Evolutionary conservation across 2,797 vertebrate genomes (phyloP).

Genomic region (Trachurus trachurus): DNA sequence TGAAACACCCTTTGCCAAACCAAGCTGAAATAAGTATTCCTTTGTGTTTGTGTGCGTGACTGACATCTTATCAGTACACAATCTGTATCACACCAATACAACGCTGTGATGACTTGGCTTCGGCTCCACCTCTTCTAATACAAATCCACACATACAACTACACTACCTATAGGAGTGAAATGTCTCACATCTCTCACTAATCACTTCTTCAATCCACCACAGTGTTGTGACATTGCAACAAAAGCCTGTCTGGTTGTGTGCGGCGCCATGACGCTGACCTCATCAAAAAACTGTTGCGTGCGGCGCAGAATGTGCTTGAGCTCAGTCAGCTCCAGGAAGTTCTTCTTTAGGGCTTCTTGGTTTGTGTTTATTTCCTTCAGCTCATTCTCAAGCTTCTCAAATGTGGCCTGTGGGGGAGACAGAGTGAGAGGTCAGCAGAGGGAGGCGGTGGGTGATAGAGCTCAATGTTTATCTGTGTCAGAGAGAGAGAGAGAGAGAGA

Average conservation of each 20-base stretch:
- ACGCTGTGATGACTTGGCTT: not conserved
- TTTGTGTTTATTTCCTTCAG: constrained; percentile 99
- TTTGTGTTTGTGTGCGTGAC: constrained; percentile 5
- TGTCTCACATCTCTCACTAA: not conserved
- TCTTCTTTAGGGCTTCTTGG: constrained; percentile 97
- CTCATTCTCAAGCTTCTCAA: constrained; percentile 98
- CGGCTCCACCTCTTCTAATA: not conserved
- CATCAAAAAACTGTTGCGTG: constrained; percentile 98
- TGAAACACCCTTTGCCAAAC: constrained; percentile 42
- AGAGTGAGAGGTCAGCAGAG: constrained; percentile 1
- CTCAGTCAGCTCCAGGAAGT: constrained; percentile 97
- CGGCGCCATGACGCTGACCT: constrained; percentile 87
- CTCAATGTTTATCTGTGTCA: not conserved
- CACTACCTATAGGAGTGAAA: not conserved
- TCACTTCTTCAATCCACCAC: not conserved
- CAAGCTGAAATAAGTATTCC: constrained; percentile 18
- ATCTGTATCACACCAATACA: not conserved
- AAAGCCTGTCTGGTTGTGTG: not conserved
- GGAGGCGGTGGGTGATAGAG: not conserved
- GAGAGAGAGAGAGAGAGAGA: too few relatives aligned
- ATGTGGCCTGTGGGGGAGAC: constrained; percentile 89
- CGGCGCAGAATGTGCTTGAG: constrained; percentile 98
- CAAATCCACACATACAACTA: not conserved
- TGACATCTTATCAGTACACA: constrained; percentile 3
- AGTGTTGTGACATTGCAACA: not conserved